Percentiles rank a stretch among this genome's conserved stretches.
These are phyloP conservation scores for Anser brachyrhynchus DNA, from an alignment of 2,113 vertebrate genomes.

Conservation along the genomic window DNA sequence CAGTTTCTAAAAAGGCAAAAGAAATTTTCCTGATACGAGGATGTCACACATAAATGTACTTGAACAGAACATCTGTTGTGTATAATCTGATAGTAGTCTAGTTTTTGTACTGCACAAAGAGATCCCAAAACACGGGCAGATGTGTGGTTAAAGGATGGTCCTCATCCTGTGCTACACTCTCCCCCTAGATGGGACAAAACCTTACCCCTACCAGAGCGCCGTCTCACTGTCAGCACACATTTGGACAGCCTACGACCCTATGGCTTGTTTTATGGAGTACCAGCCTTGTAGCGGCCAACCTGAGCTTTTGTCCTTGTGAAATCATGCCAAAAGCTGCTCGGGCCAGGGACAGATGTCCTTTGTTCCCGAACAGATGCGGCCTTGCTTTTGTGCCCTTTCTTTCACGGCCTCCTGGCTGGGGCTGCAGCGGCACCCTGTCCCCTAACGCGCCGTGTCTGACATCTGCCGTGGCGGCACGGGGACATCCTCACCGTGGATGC, in stretches of 20 bases:
- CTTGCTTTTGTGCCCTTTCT: conserved; percentile 49
- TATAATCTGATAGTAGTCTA: neutral
- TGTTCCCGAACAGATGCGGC: conserved; percentile 36
- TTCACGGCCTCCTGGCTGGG: neutral
- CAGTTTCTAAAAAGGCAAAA: neutral
- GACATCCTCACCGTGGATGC: neutral
- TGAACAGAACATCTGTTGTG: conserved; percentile 38
- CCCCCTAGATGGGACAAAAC: neutral
- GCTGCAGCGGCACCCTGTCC: conserved; percentile 5
- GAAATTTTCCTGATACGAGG: neutral
- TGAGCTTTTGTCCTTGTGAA: conserved; percentile 62
- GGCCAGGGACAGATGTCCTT: conserved; percentile 64
- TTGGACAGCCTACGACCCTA: neutral
- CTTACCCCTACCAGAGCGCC: neutral
- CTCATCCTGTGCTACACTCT: neutral
- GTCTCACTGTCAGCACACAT: conserved; percentile 7
- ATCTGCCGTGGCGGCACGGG: neutral
- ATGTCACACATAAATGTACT: neutral
- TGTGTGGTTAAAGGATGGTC: conserved; percentile 26
- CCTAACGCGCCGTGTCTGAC: conserved; percentile 8
- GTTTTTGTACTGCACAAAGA: neutral
- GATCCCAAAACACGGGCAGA: conserved; percentile 30
- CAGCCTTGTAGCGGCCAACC: conserved; percentile 27
- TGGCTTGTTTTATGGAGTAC: conserved; percentile 16
- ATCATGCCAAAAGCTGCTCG: neutral